These are phyloP conservation scores for Seira ritae DNA, from an alignment of 2,888 invertebrate species.

Conservation along the genomic window DNA sequence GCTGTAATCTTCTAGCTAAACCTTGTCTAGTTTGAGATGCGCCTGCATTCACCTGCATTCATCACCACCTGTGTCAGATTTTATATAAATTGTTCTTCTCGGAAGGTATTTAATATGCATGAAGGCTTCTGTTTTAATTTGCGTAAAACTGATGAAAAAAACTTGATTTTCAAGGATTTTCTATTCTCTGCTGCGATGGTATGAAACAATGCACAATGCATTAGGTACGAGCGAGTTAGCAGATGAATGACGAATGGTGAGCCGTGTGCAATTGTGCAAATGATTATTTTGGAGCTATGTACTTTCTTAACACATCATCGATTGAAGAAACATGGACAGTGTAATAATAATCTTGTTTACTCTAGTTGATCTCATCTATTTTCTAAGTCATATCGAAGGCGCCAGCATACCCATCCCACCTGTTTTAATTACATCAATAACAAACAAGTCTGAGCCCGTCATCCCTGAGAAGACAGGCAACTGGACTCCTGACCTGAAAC, in stretches of 20 bases:
- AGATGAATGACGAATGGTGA: no score
- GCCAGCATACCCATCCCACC: background rate
- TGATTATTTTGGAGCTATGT: background rate
- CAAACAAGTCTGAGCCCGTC: background rate
- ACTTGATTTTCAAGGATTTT: conserved; percentile 45
- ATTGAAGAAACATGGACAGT: background rate
- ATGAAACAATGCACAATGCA: background rate
- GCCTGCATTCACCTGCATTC: no score
- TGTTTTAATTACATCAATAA: background rate
- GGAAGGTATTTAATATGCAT: background rate
- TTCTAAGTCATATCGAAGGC: background rate
- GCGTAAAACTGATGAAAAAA: background rate
- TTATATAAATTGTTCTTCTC: background rate
- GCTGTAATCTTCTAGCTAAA: no score
- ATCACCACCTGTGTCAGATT: no score
- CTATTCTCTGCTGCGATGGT: background rate
- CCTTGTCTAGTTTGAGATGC: no score
- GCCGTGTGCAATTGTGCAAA: no score
- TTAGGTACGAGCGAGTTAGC: no score
- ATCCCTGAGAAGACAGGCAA: background rate
- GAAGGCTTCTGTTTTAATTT: background rate
- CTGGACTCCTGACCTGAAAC: conserved; percentile 1
- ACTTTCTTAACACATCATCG: no score
- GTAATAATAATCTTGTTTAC: background rate
- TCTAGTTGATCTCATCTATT: background rate